Evolutionary conservation across 2,888 invertebrate genomes (phyloP), one percentile per base, ranked within the genome.

Genomic region (Athrips mouffetella): DNA sequence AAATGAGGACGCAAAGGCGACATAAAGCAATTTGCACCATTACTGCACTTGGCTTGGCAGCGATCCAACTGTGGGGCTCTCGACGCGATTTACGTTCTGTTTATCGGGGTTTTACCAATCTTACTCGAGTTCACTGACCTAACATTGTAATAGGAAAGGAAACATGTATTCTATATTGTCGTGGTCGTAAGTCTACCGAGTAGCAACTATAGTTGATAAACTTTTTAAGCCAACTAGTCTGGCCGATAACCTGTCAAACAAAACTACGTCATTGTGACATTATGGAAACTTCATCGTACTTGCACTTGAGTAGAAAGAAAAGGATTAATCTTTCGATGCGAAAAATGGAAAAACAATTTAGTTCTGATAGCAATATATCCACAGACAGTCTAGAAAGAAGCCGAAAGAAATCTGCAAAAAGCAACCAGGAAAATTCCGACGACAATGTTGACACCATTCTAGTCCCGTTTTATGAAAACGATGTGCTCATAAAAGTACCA

Each of bases 381-480:
- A 37, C 73, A 20, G 87, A 88, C 53, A 88, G 87, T 54, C 70
- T 88, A 45, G 86, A 88, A 35, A 62, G 59, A 59, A 25, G 67
- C 68, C 54, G 66, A 67, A 29, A 72, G 62, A 51, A 60, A 60
- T 15, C 78, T 77, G 51, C 54, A 16, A 49, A 6, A 10, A 58
- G 2, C 11, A 72, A 67, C 51, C 47, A 60, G 42, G 57, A 53
- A 46, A 11, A 33, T 20, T 60, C 65, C 1, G 73, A 76, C 20
- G 76, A 79, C 29, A 73, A 80, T 49, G 70, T 80, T n/a, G 78
- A 85, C 46, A 86, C 84, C 2, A 84, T 88, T 60, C 68, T 86
- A 3, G 87, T 88, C 2, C 88, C 88, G 1, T 87, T 88, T 63
- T 88, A 87, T 53, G 88, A 88, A 63, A 81, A 85, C 48, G 88